Evolutionary conservation across 2,888 invertebrate genomes (phyloP), one percentile per base, ranked within the genome.

Genomic region (Pterostichus niger): DNA sequence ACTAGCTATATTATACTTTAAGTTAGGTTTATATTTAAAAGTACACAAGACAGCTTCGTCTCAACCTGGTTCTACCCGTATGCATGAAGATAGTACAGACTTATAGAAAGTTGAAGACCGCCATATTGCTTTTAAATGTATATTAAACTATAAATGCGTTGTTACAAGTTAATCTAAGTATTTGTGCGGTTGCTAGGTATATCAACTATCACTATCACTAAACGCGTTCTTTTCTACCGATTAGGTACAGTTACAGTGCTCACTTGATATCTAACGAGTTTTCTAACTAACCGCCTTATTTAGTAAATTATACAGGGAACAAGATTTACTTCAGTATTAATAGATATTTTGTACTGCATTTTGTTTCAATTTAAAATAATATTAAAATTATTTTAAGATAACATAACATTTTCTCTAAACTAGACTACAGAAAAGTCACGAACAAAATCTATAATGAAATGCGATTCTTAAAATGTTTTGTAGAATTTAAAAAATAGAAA

Each of bases 111-210:
- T 56, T 75, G 77, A 77, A 77, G 77, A 77, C 77, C 77, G 77
- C 56, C 77, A 77, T 77, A 77, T 77, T 77, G 77, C 77, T 77
- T 77, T 56, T 54, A 35, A 77, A 77, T 77, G 56, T 77, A 77
- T 71, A 46, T 71, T 77, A 77, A 77, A 54, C 77, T 54, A 77
- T 77, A 56, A 56, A 77, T 77, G 59, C 56, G 13, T 54, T 77
- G 56, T 56, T 77, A 77, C 40, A 75, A 54, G 33, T 56, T 77
- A 77, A 56, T 6, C 56, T 56, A 56, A 54, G 35, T 77, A 52
- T 76, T 77, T 59, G 77, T 77, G 77, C 77, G 77, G 56, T 77
- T 31, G 31, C 77, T 77, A 77, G 13, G n/a, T 77, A 10, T 40
- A 35, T 49, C 44, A 10, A 75, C 52, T 49, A 49, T 44, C 13